A percentile compares a stretch with the other conserved stretches of the same genome.
Conservation (phyloP, 2,797 vertebrate species). For the Pseudocheirus occidentalis region DNA sequence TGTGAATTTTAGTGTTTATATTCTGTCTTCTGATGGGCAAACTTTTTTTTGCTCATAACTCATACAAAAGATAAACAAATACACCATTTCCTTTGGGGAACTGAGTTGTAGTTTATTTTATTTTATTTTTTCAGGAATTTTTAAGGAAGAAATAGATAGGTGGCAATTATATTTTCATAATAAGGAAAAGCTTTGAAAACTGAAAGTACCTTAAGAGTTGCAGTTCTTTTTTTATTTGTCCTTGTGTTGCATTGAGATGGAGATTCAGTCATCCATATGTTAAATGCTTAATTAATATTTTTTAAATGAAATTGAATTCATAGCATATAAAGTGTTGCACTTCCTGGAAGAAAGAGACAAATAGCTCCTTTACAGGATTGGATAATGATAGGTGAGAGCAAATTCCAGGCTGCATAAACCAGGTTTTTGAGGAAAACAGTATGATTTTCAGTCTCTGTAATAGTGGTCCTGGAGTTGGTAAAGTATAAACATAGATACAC, state of each 20-base stretch:
- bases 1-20: conserved; percentile 64
- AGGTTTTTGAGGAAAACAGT: background rate
- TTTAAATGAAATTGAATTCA: background rate
- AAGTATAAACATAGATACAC: background rate
- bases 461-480: background rate
- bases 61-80: conserved; percentile 51
- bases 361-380: background rate
- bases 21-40: conserved; percentile 67
- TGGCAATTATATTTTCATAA: background rate
- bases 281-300: background rate
- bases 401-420: background rate
- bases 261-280: background rate
- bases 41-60: conserved; percentile 63
- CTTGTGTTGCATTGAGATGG: background rate
- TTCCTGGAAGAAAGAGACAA: background rate
- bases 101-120: background rate
- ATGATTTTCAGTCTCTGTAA: background rate
- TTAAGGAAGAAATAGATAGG: background rate
- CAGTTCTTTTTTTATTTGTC: background rate
- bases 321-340: background rate
- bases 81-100: conserved; percentile 32
- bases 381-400: background rate
- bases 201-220: background rate
- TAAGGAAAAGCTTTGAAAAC: background rate
- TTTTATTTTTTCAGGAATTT: background rate